These are phyloP conservation scores for Cephalotes varians DNA, from an alignment of 2,888 invertebrate species.

Conservation along the genomic window DNA sequence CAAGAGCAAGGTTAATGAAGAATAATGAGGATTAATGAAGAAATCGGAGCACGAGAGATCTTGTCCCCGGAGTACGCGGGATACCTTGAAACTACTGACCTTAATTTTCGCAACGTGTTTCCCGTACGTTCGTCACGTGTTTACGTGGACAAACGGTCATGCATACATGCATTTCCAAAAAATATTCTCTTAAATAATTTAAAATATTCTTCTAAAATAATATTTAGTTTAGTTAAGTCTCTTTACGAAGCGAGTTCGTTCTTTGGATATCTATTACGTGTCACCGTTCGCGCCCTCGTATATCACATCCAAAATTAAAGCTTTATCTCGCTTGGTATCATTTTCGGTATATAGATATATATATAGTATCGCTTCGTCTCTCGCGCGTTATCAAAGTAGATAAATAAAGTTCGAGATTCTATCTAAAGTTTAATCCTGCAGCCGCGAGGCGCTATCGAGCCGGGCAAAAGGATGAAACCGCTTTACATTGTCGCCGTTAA, in stretches of 20 bases:
- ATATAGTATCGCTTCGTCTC: background rate
- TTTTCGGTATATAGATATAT: conserved; percentile 8
- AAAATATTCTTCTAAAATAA: background rate
- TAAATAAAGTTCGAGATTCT: conserved; percentile 53
- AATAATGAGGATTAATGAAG: conserved; percentile 37
- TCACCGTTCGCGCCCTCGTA: background rate
- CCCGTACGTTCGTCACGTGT: background rate
- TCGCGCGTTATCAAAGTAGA: conserved; percentile 51
- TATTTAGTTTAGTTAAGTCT: background rate
- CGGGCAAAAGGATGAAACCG: conserved; percentile 44
- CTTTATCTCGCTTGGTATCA: conserved; percentile 32
- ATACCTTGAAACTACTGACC: background rate
- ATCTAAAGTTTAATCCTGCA: conserved; percentile 53
- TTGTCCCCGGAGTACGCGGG: background rate
- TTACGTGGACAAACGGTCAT: background rate
- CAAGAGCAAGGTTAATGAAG: conserved; percentile 38
- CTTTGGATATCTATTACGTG: background rate
- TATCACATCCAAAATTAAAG: conserved; percentile 42
- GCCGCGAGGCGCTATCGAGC: conserved; percentile 47
- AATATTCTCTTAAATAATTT: too few species aligned
- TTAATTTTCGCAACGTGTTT: background rate
- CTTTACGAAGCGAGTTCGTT: background rate
- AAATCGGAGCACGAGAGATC: conserved; percentile 24
- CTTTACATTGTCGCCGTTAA: conserved; percentile 53
- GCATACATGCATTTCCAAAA: too few species aligned